Evolutionary conservation across 30 jellyfish, hydroid and myxozoan genomes (phyloP).

Genomic region (Nemopilema nomurai): DNA sequence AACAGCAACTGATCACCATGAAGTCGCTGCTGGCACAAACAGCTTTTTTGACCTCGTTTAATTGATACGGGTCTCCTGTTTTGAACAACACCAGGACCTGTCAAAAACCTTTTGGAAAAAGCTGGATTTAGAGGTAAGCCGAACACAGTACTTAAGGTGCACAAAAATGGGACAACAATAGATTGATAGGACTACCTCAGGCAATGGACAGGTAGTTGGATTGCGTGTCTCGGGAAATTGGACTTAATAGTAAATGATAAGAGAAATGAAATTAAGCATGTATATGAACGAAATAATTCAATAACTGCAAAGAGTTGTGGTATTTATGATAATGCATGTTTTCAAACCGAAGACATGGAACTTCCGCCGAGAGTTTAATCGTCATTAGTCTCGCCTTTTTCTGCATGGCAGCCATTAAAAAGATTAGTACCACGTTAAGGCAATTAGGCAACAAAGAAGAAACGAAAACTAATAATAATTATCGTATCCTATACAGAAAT

Average conservation of each 20-base stretch:
- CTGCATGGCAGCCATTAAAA: not conserved
- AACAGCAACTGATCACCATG: too few species aligned
- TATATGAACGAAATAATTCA: not conserved
- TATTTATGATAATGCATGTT: not conserved
- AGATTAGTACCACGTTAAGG: not conserved
- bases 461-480: not conserved
- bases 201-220: not conserved
- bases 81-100: too few species aligned
- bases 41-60: too few species aligned
- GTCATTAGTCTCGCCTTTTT: not conserved
- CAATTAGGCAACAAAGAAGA: not conserved
- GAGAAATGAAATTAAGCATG: not conserved
- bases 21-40: too few species aligned
- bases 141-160: too few species aligned
- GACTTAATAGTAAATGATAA: not conserved
- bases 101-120: too few species aligned
- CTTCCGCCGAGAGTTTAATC: not conserved
- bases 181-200: not conserved
- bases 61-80: too few species aligned
- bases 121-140: too few species aligned
- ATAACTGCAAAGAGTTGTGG: not conserved
- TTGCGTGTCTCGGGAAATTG: not conserved
- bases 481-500: not conserved
- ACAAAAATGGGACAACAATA: too few species aligned
- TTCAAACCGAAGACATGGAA: not conserved